These are phyloP conservation scores for Phenganax stokvisi DNA, from an alignment of 92 coral and sea anemone species.

Conservation along the genomic window DNA sequence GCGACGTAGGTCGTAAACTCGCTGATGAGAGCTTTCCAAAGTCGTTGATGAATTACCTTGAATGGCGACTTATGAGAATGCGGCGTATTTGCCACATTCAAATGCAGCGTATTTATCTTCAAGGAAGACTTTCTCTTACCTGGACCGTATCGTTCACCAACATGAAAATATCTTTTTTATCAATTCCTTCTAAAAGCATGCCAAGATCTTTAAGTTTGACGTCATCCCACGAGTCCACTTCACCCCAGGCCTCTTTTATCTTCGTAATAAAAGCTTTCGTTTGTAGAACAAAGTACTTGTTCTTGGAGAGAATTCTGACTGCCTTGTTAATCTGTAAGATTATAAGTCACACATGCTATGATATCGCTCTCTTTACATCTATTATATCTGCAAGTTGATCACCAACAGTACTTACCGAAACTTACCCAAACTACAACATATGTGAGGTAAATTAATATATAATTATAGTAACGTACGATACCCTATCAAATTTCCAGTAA, in stretches of 20 bases:
- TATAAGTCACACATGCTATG: neutral
- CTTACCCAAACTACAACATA: no score
- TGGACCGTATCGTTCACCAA: constrained; percentile 64
- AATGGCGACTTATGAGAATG: neutral
- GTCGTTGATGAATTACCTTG: neutral
- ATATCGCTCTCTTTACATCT: neutral
- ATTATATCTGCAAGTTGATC: no score
- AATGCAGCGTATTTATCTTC: neutral
- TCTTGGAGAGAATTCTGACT: constrained; percentile 54
- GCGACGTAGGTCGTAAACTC: no score
- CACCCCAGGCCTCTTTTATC: constrained; percentile 66
- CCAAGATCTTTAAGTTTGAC: constrained; percentile 73
- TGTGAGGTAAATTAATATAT: no score
- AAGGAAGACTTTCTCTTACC: constrained; percentile 36
- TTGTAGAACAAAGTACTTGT: constrained; percentile 67
- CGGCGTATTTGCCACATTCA: neutral
- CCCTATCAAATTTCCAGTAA: neutral
- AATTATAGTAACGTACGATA: neutral
- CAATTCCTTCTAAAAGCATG: constrained; percentile 60
- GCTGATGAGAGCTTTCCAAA: no score
- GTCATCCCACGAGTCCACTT: constrained; percentile 61
- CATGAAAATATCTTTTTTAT: constrained; percentile 59
- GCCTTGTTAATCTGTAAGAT: constrained; percentile 40
- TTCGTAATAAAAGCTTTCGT: constrained; percentile 64
- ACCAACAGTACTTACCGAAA: no score